Conservation (phyloP, 2,797 vertebrate genomes). For the Sebastes itinus region DNA sequence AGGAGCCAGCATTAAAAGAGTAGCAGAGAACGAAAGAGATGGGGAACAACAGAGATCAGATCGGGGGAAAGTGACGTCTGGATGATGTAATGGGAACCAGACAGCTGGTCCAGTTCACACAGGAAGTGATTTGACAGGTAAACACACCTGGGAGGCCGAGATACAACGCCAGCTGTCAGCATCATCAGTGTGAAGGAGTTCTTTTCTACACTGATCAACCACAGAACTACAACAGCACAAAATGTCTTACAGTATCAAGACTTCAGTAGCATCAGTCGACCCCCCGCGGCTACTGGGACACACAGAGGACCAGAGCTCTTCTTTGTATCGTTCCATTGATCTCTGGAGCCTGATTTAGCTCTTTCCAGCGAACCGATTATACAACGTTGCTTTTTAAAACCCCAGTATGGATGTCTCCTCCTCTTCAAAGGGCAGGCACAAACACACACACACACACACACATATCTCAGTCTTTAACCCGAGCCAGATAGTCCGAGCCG, state of each 20-base stretch:
- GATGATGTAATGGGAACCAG: background rate
- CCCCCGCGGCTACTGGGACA: slow-evolving; percentile 2
- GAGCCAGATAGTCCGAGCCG: slow-evolving; percentile 7
- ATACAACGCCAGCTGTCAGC: slow-evolving; percentile 5
- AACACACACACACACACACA: background rate
- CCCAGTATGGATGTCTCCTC: slow-evolving; percentile 16
- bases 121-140: background rate
- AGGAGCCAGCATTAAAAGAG: slow-evolving; percentile 75
- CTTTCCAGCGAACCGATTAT: background rate
- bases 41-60: background rate
- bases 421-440: slow-evolving; percentile 32
- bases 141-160: background rate
- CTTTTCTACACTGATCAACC: slow-evolving; percentile 1
- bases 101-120: background rate
- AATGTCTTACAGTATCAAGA: slow-evolving; percentile 30
- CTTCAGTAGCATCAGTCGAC: slow-evolving; percentile 33
- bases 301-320: slow-evolving; percentile 1
- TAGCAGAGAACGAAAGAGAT: slow-evolving; percentile 15
- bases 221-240: slow-evolving; percentile 47
- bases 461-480: slow-evolving; percentile 18
- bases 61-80: background rate
- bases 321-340: background rate
- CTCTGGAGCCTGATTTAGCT: background rate
- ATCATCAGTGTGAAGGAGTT: slow-evolving; percentile 1
- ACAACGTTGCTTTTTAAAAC: slow-evolving; percentile 5